These are phyloP conservation scores for Plotosus lineatus DNA, from an alignment of 2,113 vertebrate genomes.

Conservation along the genomic window DNA sequence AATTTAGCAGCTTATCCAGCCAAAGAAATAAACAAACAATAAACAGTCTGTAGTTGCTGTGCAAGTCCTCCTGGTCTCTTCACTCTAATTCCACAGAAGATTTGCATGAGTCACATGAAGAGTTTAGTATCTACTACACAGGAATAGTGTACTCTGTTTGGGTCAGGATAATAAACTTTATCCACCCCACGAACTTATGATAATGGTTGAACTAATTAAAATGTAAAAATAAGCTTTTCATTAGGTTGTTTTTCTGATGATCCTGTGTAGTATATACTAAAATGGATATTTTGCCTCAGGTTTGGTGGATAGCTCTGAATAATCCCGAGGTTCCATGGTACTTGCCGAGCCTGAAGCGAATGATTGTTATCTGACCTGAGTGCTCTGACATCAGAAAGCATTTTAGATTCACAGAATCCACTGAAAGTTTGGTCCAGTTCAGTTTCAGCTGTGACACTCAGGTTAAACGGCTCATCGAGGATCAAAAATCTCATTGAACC, in stretches of 20 bases:
- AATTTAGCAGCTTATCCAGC: neutral
- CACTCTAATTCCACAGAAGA: neutral
- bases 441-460: neutral
- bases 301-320: too few species aligned
- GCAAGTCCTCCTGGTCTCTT: neutral
- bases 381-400: neutral
- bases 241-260: too few species aligned
- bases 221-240: too few species aligned
- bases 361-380: too few species aligned
- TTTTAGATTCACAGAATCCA: neutral
- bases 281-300: too few species aligned
- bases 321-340: too few species aligned
- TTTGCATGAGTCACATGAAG: neutral
- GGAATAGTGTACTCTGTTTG: too few species aligned
- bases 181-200: too few species aligned
- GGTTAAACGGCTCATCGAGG: constrained; percentile 62
- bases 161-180: too few species aligned
- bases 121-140: neutral
- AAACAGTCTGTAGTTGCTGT: neutral
- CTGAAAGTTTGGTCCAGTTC: neutral
- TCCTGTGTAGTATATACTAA: too few species aligned
- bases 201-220: too few species aligned
- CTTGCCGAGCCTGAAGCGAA: too few species aligned
- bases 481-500: constrained; percentile 74
- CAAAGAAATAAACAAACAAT: neutral